Base-by-base conservation (phyloP, 1,140 invertebrate genomes). In the Cyrtorhinus lividipennis region DNA sequence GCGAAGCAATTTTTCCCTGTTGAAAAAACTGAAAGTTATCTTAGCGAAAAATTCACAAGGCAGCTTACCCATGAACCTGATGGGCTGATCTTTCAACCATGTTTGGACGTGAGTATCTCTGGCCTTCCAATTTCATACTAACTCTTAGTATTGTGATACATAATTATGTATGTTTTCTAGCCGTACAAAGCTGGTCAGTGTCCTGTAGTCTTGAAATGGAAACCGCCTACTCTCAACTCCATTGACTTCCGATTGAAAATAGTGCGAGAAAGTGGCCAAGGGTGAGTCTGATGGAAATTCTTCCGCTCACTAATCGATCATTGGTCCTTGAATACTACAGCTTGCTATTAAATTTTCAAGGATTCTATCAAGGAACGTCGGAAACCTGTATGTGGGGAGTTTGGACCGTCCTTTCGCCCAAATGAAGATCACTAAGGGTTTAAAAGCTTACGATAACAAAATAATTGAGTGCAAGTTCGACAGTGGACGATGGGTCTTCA, bases 31-130 rank as follows among this genome's bases (percentile, higher is more conserved):
- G 74, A 71, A 23, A 83, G 80, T 70, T 74, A 98, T 18, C 75
- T 98, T 15, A 82, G 87, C 61, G 85, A 88, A 56, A 91, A 92
- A 70, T 98, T 99, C 74, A 80, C 85, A 0, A 83, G 83, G 65
- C 81, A 86, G 57, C 74, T 99, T 1, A 79, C 81, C 22, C 97
- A 99, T 71, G 93, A 98, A 75, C 93, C 95, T 0, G 97, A 99
- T 73, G 97, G 97, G 53, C 77, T 99, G 0, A 95, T 99, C 69
- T 99, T 98, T 73, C 96, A 99, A 73, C 97, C 97, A 0, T 80
- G 85, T 0, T 79, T 82, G 66, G 86, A 91, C 68, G 83, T 85
- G 71, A 71, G 70, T 62, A 38, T 38, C 5, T 15, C 30, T 8
- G 15, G 45, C 15, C 5, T 8, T 38, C 15, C 15, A 38, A 38